These are phyloP conservation scores for Apostichopus parvimensis DNA, from an alignment of 35 echinoderm and acorn worm species.

Conservation along the genomic window DNA sequence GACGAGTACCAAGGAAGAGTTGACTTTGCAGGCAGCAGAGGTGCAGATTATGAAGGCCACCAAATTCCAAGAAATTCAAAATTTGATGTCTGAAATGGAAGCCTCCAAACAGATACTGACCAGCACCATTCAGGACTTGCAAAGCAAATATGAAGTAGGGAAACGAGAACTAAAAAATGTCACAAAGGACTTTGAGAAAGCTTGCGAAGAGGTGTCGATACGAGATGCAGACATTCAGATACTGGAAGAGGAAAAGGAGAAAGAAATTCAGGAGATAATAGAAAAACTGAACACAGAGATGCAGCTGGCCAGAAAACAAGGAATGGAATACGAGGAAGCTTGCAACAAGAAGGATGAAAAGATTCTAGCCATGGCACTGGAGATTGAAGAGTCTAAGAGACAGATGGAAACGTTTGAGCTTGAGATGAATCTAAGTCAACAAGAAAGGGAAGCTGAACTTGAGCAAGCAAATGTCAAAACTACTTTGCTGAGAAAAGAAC, in stretches of 20 bases:
- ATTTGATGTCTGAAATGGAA: background rate
- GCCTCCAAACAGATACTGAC: background rate
- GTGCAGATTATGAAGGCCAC: background rate
- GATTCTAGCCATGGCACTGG: background rate
- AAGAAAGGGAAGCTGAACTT: background rate
- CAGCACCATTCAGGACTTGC: constrained; percentile 5
- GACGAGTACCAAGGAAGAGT: background rate
- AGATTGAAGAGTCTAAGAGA: constrained; percentile 9
- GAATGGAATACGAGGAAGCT: constrained; percentile 2
- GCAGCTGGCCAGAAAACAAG: background rate
- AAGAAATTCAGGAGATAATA: constrained; percentile 36
- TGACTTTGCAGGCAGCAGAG: constrained; percentile 20
- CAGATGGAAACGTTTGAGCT: constrained; percentile 5
- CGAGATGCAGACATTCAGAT: constrained; percentile 44
- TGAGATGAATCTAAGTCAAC: background rate
- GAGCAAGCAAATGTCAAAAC: constrained; percentile 10
- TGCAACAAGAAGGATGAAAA: constrained; percentile 33
- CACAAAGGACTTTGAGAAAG: constrained; percentile 43
- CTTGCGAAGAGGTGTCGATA: constrained; percentile 27
- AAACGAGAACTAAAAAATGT: background rate
- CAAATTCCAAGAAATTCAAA: constrained; percentile 14
- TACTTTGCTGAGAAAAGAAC: constrained; percentile 32
- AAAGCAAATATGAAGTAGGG: background rate
- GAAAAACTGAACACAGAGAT: constrained; percentile 17
- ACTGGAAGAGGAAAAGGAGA: constrained; percentile 50